Percentiles rank a stretch among this genome's conserved stretches.
Conservation (phyloP, 2,113 vertebrate species). For the Otocyon megalotis region DNA sequence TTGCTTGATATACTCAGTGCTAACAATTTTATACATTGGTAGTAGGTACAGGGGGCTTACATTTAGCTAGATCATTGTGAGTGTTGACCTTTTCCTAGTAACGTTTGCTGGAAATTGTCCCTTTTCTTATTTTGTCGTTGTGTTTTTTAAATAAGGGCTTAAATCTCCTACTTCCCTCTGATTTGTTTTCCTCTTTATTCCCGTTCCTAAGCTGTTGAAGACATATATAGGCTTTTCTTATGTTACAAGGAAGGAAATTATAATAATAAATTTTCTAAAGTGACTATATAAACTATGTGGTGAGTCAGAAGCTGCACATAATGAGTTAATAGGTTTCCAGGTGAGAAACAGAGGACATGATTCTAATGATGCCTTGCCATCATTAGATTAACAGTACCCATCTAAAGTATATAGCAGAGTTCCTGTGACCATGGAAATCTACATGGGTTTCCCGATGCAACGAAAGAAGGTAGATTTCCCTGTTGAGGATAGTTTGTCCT, state of each 20-base stretch:
- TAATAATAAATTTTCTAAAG: not conserved
- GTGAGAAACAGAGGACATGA: not conserved
- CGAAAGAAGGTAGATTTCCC: not conserved
- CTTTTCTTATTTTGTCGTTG: not conserved
- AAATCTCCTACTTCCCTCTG: not conserved
- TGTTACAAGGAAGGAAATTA: not conserved
- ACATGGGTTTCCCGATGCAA: not conserved
- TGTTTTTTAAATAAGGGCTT: not conserved
- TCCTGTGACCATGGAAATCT: not conserved
- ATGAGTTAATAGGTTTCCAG: not conserved
- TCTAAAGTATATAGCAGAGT: not conserved
- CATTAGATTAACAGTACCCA: too few relatives aligned
- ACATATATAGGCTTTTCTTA: not conserved
- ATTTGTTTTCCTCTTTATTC: not conserved
- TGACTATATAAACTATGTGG: not conserved
- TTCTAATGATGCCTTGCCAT: not conserved
- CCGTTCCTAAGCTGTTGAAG: not conserved
- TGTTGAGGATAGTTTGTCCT: not conserved
- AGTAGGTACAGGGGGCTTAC: not conserved
- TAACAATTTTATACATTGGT: not conserved
- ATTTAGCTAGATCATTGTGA: not conserved
- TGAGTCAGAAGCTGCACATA: not conserved
- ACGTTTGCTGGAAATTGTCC: not conserved
- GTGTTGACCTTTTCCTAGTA: not conserved
- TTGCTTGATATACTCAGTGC: not conserved